Evolutionary conservation across 2,113 vertebrate species (phyloP).

Genomic region (Dinomys branickii): DNA sequence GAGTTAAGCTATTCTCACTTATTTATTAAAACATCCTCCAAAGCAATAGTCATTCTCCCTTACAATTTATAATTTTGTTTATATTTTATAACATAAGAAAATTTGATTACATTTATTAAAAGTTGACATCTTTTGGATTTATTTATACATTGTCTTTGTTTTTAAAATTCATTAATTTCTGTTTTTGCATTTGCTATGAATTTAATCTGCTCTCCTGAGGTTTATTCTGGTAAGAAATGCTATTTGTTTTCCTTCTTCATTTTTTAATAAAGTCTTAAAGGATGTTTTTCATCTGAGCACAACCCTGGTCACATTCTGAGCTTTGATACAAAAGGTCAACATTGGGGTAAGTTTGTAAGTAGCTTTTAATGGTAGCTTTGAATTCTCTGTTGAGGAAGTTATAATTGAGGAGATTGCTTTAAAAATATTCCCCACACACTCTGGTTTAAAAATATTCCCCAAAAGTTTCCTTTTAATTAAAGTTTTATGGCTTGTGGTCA

Average conservation of each 20-base stretch:
- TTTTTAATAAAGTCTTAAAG: conserved; percentile 6
- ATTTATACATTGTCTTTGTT: neutral
- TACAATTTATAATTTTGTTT: conserved; percentile 53
- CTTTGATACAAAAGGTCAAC: neutral
- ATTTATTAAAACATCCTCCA: conserved; percentile 41
- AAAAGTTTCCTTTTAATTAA: conserved; percentile 20
- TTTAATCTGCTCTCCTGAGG: neutral
- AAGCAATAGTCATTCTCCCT: neutral
- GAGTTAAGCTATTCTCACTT: conserved; percentile 9
- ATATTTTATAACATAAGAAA: conserved; percentile 8
- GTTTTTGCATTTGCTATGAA: conserved; percentile 47
- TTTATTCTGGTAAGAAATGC: conserved; percentile 34
- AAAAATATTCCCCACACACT: neutral
- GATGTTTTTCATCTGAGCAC: neutral
- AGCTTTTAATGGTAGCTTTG: neutral
- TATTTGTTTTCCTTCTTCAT: neutral
- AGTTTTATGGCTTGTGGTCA: neutral
- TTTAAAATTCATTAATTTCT: conserved; percentile 41
- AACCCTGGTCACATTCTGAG: neutral
- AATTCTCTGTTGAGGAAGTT: conserved; percentile 5
- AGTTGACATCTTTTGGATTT: neutral
- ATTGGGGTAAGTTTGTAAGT: neutral
- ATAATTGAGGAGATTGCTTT: neutral
- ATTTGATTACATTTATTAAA: conserved; percentile 54
- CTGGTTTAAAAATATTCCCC: neutral